Percentiles rank a stretch among this genome's conserved stretches.
These are phyloP conservation scores for Indri indri DNA, from an alignment of 2,113 vertebrate species.

Conservation along the genomic window DNA sequence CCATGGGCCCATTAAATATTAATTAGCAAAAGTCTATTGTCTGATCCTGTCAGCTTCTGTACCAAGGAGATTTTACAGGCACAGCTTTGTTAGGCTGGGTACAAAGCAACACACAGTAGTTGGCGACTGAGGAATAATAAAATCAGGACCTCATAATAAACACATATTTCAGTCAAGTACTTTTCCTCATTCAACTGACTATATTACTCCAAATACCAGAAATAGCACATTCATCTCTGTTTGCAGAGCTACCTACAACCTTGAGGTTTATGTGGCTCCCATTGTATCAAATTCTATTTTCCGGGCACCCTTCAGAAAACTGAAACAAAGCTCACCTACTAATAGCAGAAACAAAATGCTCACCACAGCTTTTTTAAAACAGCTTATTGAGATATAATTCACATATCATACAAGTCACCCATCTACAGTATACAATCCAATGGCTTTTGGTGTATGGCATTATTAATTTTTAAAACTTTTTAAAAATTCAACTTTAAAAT, in stretches of 20 bases:
- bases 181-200: constrained; percentile 15
- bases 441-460: neutral
- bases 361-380: neutral
- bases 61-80: constrained; percentile 55
- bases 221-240: neutral
- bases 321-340: neutral
- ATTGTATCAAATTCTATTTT: neutral
- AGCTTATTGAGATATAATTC: neutral
- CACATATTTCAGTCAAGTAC: neutral
- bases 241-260: neutral
- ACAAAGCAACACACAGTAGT: neutral
- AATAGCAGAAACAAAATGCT: neutral
- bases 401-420: neutral
- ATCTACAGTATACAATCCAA: neutral
- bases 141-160: constrained; percentile 4
- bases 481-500: neutral
- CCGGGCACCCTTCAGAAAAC: neutral
- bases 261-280: neutral
- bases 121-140: constrained; percentile 21
- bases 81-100: constrained; percentile 68
- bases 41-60: constrained; percentile 55
- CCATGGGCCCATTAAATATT: constrained; percentile 84
- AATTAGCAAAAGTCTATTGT: constrained; percentile 82
- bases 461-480: neutral
- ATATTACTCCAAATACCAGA: neutral